A percentile compares a stretch with the other conserved stretches of the same genome.
Conservation (phyloP, 2,888 invertebrate species). For the Crematogaster levior region DNA sequence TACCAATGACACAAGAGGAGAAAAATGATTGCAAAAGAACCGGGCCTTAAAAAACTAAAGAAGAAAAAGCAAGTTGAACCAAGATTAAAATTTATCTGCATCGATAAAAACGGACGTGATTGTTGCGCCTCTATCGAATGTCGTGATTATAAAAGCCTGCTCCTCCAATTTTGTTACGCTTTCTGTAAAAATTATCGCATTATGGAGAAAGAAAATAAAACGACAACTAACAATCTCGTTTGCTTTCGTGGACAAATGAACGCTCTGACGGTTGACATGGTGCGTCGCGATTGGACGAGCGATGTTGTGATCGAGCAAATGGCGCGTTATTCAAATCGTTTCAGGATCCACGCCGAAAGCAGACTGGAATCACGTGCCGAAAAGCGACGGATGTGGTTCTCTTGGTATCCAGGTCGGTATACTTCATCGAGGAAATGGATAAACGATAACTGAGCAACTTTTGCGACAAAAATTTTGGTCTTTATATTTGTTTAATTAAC, state of each 20-base stretch:
- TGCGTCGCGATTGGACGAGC: neutral
- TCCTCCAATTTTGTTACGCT: neutral
- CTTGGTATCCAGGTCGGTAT: conserved; percentile 89
- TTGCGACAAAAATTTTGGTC: neutral
- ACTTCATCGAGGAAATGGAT: neutral
- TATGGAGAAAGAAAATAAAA: neutral
- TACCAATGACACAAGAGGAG: too few relatives aligned
- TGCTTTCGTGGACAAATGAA: neutral
- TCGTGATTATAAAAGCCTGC: neutral
- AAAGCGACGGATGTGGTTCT: conserved; percentile 94
- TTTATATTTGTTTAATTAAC: neutral
- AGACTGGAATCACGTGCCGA: conserved; percentile 91
- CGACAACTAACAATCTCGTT: neutral
- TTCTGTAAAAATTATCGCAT: neutral
- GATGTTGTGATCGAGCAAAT: neutral
- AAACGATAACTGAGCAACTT: neutral
- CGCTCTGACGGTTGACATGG: conserved; percentile 11
- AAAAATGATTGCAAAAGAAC: too few relatives aligned
- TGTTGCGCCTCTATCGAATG: neutral
- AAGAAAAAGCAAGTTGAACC: too few relatives aligned
- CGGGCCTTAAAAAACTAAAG: too few relatives aligned
- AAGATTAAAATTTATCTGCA: neutral
- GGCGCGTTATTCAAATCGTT: conserved; percentile 73
- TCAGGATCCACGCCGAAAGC: conserved; percentile 89
- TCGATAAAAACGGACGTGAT: neutral